Percentiles rank a stretch among this genome's conserved stretches.
Conservation (phyloP, 2,113 vertebrate genomes). For the Turdus rufiventris region DNA sequence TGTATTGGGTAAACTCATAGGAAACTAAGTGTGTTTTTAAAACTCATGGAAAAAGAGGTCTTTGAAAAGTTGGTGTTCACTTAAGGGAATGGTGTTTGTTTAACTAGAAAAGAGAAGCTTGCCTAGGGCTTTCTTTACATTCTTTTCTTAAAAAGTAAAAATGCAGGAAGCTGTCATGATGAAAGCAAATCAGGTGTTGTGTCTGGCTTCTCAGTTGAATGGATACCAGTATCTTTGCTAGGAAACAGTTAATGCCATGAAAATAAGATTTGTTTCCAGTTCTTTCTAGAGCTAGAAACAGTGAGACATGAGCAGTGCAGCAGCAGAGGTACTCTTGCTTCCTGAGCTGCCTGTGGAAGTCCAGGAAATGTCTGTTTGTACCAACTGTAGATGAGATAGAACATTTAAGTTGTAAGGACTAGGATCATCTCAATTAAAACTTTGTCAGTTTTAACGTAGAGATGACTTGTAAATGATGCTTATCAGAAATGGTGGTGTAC, state of each 20-base stretch:
- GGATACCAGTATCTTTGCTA: background rate
- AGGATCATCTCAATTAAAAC: background rate
- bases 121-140: constrained; percentile 19
- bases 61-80: constrained; percentile 7
- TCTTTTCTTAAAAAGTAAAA: background rate
- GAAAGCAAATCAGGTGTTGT: background rate
- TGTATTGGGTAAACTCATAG: constrained; percentile 3
- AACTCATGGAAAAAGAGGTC: background rate
- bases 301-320: background rate
- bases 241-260: background rate
- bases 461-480: background rate
- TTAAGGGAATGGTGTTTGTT: constrained; percentile 21
- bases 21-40: constrained; percentile 1
- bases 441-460: background rate
- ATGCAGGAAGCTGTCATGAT: background rate
- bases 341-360: background rate
- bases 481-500: background rate
- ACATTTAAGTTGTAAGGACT: background rate
- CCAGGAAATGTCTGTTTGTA: background rate
- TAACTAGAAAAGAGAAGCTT: background rate
- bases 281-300: background rate
- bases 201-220: background rate
- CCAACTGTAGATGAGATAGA: background rate
- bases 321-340: background rate
- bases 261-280: background rate